Evolutionary conservation across 2,113 vertebrate genomes (phyloP), one percentile per base, ranked within the genome.

Genomic region (Passer domesticus): DNA sequence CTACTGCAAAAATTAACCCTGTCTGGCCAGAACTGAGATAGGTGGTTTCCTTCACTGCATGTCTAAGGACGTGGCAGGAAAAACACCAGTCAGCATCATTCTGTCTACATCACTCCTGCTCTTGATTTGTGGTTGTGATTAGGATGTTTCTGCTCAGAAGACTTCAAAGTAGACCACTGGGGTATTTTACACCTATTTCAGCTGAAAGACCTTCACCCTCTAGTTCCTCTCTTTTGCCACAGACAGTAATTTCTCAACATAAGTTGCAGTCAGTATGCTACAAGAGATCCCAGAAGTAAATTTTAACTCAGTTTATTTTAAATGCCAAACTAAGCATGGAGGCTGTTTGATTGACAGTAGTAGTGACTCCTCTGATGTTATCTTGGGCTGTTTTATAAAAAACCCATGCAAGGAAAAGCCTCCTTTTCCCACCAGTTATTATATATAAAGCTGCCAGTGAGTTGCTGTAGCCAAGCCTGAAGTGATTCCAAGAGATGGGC

Each of bases 391-490:
- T 44, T 81, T 33, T 27, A 30, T 25, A 62, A 56, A 76, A 72
- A 20, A 8, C 0, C 3, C 2, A 17, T 0, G 0, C 31, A 77
- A 83, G 49, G 22, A 77, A 86, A 80, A 80, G 33, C 43, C 14
- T 37, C 31, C 28, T 56, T 52, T 27, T 72, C n/a, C n/a, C 20
- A 60, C 9, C 33, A 28, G 35, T 16, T 39, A 5, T 13, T 13
- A 30, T 7, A 31, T 1, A 24, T 50, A 90, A 55, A 83, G 28
- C 39, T 88, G 17, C 25, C 4, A 12, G 24, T 28, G 33, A 93
- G 46, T 5, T 66, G 46, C 37, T 75, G 23, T 30, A 74, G 43
- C 56, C 68, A 60, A 91, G 30, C 10, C 60, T 39, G 60, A 33
- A 74, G 6, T 6, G n/a, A 44, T 72, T 86, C 55, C 50, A 58